Conservation (phyloP, 2,888 invertebrate species). For the Oxyteleia sp. region DNA sequence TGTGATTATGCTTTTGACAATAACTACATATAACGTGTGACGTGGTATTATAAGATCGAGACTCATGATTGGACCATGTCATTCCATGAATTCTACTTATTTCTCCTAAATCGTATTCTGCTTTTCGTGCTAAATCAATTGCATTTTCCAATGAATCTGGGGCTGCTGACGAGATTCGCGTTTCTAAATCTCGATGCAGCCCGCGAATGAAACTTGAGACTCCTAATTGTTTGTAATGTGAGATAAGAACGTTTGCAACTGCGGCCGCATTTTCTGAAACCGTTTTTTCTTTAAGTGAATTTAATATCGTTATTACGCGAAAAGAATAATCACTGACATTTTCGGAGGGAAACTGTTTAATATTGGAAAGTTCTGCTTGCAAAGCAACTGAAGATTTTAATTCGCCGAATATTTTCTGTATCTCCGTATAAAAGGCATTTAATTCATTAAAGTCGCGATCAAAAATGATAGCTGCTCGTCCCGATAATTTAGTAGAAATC, state of each 20-base stretch:
- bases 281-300: not conserved
- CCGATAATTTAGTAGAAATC: not conserved
- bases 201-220: not conserved
- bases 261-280: not conserved
- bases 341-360: not conserved
- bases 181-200: not conserved
- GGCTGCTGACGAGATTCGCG: not conserved
- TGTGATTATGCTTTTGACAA: constrained; percentile 1
- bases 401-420: not conserved
- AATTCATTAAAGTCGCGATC: not conserved
- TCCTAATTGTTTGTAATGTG: too few species aligned
- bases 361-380: constrained; percentile 3
- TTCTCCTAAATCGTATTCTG: constrained; percentile 1
- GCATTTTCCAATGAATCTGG: not conserved
- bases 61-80: too few species aligned
- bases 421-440: not conserved
- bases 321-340: not conserved
- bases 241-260: not conserved
- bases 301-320: not conserved
- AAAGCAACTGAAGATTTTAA: not conserved
- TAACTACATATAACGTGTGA: not conserved
- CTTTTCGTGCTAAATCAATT: constrained; percentile 5
- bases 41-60: not conserved
- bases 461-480: not conserved
- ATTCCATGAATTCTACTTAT: not conserved